Conservation (phyloP, 2,888 invertebrate genomes). For the Epinotia bilunana region DNA sequence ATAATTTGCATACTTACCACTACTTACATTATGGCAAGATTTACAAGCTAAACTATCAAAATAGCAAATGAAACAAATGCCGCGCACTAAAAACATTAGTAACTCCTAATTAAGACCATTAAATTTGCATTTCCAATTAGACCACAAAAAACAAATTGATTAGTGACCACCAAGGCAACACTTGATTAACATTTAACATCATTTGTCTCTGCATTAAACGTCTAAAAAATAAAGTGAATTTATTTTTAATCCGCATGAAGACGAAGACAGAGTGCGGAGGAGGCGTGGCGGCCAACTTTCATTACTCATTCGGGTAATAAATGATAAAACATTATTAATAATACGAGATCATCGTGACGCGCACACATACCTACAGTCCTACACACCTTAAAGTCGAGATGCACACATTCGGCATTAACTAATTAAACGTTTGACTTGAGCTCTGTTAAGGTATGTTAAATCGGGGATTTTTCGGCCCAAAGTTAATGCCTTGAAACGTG, state of each 20-base stretch:
- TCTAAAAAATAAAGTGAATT: slow-evolving; percentile 61
- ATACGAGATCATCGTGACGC: slow-evolving; percentile 67
- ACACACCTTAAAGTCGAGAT: slow-evolving; percentile 54
- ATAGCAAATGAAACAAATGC: slow-evolving; percentile 16
- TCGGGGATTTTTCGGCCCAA: background rate
- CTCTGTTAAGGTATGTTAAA: slow-evolving; percentile 44
- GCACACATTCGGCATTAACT: slow-evolving; percentile 66
- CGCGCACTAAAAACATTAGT: slow-evolving; percentile 7
- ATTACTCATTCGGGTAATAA: slow-evolving; percentile 83
- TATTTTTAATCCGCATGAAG: slow-evolving; percentile 74
- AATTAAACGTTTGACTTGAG: slow-evolving; percentile 70
- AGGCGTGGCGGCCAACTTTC: slow-evolving; percentile 82
- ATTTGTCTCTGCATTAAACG: slow-evolving; percentile 74
- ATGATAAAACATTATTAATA: slow-evolving; percentile 85
- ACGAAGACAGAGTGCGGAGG: slow-evolving; percentile 80
- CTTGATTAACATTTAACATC: slow-evolving; percentile 63
- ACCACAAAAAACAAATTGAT: slow-evolving; percentile 46
- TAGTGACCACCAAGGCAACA: slow-evolving; percentile 50
- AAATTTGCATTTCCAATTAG: slow-evolving; percentile 45
- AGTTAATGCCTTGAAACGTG: background rate
- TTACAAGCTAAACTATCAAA: background rate
- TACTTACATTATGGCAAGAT: too few relatives aligned
- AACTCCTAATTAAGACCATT: slow-evolving; percentile 16
- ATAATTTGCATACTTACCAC: too few relatives aligned
- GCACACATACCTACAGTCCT: slow-evolving; percentile 74